Conservation (phyloP, 2,113 vertebrate species). For the Zosterops hypoxanthus region DNA sequence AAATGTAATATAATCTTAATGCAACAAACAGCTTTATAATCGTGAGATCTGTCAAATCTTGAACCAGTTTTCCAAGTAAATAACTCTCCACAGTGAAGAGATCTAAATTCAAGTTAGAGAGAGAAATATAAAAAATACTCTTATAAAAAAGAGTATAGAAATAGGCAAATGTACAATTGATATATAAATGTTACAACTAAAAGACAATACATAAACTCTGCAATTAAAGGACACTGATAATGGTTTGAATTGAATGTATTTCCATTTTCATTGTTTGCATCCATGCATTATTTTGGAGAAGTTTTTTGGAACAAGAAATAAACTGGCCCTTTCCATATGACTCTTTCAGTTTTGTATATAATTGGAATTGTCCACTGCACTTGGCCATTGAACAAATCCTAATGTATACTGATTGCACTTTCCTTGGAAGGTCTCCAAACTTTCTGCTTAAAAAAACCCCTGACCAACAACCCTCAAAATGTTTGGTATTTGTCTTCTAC, state of each 20-base stretch:
- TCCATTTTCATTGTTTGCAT: neutral
- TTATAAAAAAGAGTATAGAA: neutral
- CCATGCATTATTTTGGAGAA: neutral
- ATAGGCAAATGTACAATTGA: accelerated
- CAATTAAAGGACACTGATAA: neutral
- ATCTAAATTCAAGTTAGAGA: neutral
- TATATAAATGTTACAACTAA: neutral
- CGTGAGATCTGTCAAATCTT: neutral
- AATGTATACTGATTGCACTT: neutral
- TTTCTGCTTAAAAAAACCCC: neutral
- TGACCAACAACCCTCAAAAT: neutral
- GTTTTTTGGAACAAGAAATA: neutral
- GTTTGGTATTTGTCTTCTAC: neutral
- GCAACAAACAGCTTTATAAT: neutral
- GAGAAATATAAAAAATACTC: neutral
- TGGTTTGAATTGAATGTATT: neutral
- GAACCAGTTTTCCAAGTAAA: neutral
- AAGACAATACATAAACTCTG: accelerated
- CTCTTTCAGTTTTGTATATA: neutral
- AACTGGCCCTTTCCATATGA: neutral
- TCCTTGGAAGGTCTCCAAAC: neutral
- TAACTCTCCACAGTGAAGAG: neutral
- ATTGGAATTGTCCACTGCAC: neutral
- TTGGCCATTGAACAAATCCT: neutral
- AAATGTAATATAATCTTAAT: neutral